Conservation (phyloP, 2,888 invertebrate species). For the Cactoblastis cactorum region DNA sequence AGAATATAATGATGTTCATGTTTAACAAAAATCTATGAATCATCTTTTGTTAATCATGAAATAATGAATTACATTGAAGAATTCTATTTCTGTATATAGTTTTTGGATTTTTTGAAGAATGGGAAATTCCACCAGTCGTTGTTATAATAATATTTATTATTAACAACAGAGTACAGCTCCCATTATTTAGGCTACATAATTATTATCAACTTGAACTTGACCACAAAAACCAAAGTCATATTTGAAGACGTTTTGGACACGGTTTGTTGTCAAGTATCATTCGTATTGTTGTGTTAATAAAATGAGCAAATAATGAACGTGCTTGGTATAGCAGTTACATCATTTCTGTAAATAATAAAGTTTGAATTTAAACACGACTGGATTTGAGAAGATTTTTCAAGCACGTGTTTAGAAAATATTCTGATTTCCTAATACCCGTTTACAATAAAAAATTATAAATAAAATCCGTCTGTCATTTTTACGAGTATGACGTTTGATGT, state of each 20-base stretch:
- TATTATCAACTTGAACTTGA: constrained; percentile 63
- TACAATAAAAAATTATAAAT: too few relatives aligned
- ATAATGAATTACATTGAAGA: too few relatives aligned
- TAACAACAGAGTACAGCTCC: neutral
- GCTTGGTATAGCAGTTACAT: constrained; percentile 58
- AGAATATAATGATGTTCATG: too few relatives aligned
- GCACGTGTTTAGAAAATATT: constrained; percentile 3
- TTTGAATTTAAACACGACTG: constrained; percentile 5
- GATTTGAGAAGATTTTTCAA: constrained; percentile 1
- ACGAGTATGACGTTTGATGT: too few relatives aligned
- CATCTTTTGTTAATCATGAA: too few relatives aligned
- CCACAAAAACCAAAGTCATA: constrained; percentile 58
- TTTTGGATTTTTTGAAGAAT: neutral
- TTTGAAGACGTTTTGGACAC: constrained; percentile 36
- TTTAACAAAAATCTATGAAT: too few relatives aligned
- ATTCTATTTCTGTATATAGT: too few relatives aligned
- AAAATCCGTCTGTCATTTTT: too few relatives aligned
- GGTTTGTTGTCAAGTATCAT: constrained; percentile 38
- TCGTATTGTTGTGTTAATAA: constrained; percentile 52
- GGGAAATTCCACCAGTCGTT: neutral
- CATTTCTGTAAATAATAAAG: constrained; percentile 41
- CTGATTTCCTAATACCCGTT: too few relatives aligned
- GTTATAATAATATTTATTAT: neutral
- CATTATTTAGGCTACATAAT: constrained; percentile 13
- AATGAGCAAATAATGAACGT: constrained; percentile 53